These are phyloP conservation scores for Stigmatopora nigra DNA, from an alignment of 2,113 vertebrate species.

Conservation along the genomic window DNA sequence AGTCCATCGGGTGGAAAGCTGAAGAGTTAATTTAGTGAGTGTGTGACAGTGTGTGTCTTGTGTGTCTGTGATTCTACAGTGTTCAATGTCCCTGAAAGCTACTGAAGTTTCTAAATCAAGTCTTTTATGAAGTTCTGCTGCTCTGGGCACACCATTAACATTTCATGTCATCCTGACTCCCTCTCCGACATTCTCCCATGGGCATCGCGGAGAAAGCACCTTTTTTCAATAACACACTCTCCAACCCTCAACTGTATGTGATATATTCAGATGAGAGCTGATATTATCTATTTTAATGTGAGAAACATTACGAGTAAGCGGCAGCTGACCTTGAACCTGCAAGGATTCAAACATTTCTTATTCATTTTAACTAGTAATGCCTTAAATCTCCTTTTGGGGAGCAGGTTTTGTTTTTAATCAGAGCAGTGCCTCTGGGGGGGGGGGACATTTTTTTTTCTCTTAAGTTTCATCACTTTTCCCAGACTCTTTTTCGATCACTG, in stretches of 20 bases:
- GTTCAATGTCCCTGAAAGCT: conserved; percentile 47
- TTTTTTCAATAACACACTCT: conserved; percentile 39
- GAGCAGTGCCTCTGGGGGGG: conserved; percentile 8
- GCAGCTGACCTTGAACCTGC: conserved; percentile 6
- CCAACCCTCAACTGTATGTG: conserved; percentile 20
- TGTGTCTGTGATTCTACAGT: conserved; percentile 21
- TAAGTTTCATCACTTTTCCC: conserved; percentile 62
- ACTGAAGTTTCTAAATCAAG: conserved; percentile 55
- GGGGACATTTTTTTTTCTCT: conserved; percentile 26
- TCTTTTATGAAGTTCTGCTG: conserved; percentile 61
- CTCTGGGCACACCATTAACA: conserved; percentile 64
- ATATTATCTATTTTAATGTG: not conserved
- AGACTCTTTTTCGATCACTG: conserved; percentile 49
- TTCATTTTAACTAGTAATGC: conserved; percentile 26
- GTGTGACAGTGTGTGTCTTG: conserved; percentile 2
- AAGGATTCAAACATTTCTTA: conserved; percentile 1
- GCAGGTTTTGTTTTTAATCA: conserved; percentile 25
- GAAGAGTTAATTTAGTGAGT: not conserved
- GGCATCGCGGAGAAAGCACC: conserved; percentile 25
- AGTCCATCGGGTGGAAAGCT: not conserved
- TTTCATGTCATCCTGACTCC: conserved; percentile 57
- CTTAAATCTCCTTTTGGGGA: conserved; percentile 19
- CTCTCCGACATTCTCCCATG: conserved; percentile 38
- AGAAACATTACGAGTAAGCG: not conserved
- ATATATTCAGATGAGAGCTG: conserved; percentile 8